phyloP scores from a whole-genome alignment of 2,113 vertebrate species.

The Narcine bancroftii region DNA sequence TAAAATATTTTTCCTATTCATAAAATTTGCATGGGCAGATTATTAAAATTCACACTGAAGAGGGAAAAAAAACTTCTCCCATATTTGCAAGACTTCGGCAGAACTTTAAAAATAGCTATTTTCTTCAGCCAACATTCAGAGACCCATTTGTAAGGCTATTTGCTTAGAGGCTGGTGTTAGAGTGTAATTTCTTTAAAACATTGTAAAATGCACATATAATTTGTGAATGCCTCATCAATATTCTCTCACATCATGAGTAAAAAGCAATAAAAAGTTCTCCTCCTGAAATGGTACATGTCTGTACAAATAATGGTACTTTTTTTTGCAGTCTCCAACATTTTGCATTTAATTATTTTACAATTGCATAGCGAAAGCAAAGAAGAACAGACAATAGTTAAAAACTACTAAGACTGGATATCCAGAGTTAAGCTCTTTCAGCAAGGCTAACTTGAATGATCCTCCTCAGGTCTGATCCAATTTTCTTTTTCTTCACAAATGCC shows the following conservation, averaged over 20 bases:
- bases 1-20: conserved; percentile 59
- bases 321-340: conserved; percentile 61
- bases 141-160: conserved; percentile 63
- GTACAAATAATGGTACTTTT: conserved; percentile 74
- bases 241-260: conserved; percentile 16
- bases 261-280: conserved; percentile 63
- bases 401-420: conserved; percentile 77
- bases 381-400: conserved; percentile 60
- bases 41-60: conserved; percentile 63
- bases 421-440: conserved; percentile 56
- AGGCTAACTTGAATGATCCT: conserved; percentile 44
- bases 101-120: conserved; percentile 48
- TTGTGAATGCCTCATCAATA: conserved; percentile 7
- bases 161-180: conserved; percentile 44
- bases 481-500: conserved; percentile 30
- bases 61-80: neutral
- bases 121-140: conserved; percentile 55
- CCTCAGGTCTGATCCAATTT: conserved; percentile 47
- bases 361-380: conserved; percentile 90
- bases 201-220: conserved; percentile 56
- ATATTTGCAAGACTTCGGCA: conserved; percentile 49
- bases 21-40: conserved; percentile 45
- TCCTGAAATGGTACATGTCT: conserved; percentile 61
- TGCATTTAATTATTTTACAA: conserved; percentile 82
- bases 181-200: conserved; percentile 49